Base-by-base conservation (phyloP, 2,888 invertebrate species). In the Bursaphelenchus okinawaensis region DNA sequence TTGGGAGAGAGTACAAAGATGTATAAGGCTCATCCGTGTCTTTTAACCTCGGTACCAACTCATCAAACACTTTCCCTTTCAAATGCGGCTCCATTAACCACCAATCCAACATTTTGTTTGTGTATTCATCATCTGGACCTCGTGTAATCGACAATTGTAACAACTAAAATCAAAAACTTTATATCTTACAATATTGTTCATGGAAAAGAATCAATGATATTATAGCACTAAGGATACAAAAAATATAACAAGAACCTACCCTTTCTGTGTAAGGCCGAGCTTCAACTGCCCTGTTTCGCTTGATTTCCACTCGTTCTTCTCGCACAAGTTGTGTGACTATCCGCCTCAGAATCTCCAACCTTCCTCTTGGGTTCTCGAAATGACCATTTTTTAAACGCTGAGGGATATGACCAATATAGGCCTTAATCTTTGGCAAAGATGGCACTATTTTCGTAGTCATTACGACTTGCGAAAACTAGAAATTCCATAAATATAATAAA, bases 281-380 rank as follows among this genome's bases (percentile, higher is more conserved):
- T 52, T 81, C 81, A 24, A 75, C 76, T n/a, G 81, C 81, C 12
- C 81, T 68, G 63, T 81, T 81, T 69, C 72, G 75, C 64, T 76
- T 75, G 40, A 81, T 64, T 60, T 81, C 81, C 27, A 70, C 73
- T 4, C 81, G 69, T 63, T 81, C 81, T 55, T 81, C 81, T n/a
- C 81, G 74, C 16, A 81, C 71, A 24, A 75, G 55, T 19, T 77
- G 68, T 31, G 75, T 81, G 26, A 80, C 75, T 60, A 80, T 73
- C 27, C 68, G 64, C 4, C 81, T 76, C 16, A 81, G 74, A 28
- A 78, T 65, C 65, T 78, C 64, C 52, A 75, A 60, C 19, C 70
- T 58, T 7, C 52, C 23, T 7, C 50, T 52, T 16, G 68, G 56
- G 55, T 60, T 31, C 8, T 72, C 71, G 50, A 77, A 72, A 26